Evolutionary conservation across 53 echinoderm and acorn worm genomes (phyloP).

Genomic region (Echinarachnius parma): DNA sequence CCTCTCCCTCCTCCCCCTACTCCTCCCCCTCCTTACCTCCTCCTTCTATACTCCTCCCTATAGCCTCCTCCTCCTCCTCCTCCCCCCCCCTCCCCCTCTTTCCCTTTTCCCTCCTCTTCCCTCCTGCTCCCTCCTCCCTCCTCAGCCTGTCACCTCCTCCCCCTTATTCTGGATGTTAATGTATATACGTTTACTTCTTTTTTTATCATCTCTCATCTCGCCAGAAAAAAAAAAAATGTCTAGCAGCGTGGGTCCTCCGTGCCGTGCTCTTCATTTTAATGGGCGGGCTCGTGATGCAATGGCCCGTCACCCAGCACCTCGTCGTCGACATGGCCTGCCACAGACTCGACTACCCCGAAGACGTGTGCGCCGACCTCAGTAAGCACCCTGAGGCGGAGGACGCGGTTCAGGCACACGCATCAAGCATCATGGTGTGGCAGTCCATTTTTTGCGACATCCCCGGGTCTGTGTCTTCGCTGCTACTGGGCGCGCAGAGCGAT

Average conservation of each 20-base stretch:
- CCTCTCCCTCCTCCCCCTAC: background rate
- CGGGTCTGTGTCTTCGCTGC: slow-evolving; percentile 59
- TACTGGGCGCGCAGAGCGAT: slow-evolving; percentile 73
- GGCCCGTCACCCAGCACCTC: slow-evolving; percentile 70
- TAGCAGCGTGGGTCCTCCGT: too few relatives aligned
- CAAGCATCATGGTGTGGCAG: slow-evolving; percentile 57
- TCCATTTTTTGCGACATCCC: slow-evolving; percentile 60
- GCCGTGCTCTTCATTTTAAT: slow-evolving; percentile 62
- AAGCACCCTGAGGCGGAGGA: slow-evolving; percentile 63
- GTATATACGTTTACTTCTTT: background rate
- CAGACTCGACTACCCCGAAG: slow-evolving; percentile 34
- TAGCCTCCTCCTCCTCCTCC: background rate
- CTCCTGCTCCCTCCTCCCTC: background rate
- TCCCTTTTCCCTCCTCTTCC: background rate
- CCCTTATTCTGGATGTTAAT: background rate
- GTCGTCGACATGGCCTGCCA: slow-evolving; percentile 58
- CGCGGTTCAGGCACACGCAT: slow-evolving; percentile 52
- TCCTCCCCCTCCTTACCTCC: background rate
- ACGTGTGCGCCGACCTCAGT: slow-evolving; percentile 58
- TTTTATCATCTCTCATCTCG: background rate
- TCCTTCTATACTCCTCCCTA: background rate
- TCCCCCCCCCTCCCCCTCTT: background rate
- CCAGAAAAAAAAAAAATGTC: too few relatives aligned
- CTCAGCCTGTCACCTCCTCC: background rate
- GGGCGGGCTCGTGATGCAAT: slow-evolving; percentile 63